Evolutionary conservation across 1,140 invertebrate species (phyloP).

Genomic region (Pomacea maculata): DNA sequence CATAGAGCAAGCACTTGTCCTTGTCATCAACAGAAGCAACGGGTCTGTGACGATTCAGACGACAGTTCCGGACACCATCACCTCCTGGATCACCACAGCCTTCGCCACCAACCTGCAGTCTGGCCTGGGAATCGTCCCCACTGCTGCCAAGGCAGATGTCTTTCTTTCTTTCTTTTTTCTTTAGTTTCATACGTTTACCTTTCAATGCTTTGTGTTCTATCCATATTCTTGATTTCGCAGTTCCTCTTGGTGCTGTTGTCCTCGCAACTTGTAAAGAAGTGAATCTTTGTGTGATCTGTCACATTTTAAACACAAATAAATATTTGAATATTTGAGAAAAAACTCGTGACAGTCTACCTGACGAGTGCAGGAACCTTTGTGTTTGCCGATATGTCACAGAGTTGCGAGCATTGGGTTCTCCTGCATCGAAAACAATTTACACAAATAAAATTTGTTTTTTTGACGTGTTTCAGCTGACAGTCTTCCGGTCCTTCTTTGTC

Average conservation of each 20-base stretch:
- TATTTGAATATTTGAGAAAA: background rate
- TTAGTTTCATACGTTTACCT: too few relatives aligned
- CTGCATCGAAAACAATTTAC: too few relatives aligned
- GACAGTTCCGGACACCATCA: constrained; percentile 86
- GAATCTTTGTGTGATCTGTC: too few relatives aligned
- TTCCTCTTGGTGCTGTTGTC: too few relatives aligned
- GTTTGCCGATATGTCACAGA: background rate
- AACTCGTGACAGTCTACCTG: too few relatives aligned
- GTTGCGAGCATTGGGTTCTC: too few relatives aligned
- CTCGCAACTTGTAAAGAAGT: too few relatives aligned
- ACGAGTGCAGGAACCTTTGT: background rate
- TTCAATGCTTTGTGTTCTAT: too few relatives aligned
- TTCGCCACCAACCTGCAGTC: constrained; percentile 87
- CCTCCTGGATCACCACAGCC: constrained; percentile 90
- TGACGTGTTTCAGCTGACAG: constrained; percentile 71
- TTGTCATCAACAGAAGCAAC: constrained; percentile 30
- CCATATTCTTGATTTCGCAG: too few relatives aligned
- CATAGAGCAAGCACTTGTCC: too few relatives aligned
- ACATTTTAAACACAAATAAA: background rate
- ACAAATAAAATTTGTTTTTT: too few relatives aligned
- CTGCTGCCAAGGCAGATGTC: constrained; percentile 23
- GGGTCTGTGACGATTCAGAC: constrained; percentile 40
- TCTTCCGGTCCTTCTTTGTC: constrained; percentile 88
- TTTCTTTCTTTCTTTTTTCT: too few relatives aligned
- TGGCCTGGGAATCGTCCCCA: constrained; percentile 81